Evolutionary conservation across 2,113 vertebrate genomes (phyloP).

Genomic region (Daphoenositta chrysoptera): DNA sequence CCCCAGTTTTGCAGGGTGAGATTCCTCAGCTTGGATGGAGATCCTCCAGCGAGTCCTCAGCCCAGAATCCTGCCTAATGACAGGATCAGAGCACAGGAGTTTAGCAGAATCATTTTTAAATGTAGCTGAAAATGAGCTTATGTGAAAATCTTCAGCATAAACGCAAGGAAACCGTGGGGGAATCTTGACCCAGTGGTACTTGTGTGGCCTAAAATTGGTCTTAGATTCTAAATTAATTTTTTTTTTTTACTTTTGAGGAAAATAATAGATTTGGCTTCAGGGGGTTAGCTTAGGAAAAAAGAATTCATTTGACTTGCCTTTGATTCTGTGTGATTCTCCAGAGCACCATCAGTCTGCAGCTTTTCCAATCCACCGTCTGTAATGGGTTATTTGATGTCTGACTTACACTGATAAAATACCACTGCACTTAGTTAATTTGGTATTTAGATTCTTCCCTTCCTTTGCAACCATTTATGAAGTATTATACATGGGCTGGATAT

Average conservation of each 20-base stretch:
- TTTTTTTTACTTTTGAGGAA: background rate
- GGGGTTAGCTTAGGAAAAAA: background rate
- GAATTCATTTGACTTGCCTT: background rate
- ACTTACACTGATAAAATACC: background rate
- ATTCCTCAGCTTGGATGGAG: background rate
- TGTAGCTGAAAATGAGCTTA: background rate
- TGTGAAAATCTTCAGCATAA: background rate
- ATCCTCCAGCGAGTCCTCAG: background rate
- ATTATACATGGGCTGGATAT: background rate
- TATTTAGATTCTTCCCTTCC: background rate
- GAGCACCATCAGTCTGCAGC: background rate
- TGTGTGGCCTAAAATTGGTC: background rate
- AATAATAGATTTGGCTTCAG: background rate
- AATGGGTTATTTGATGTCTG: background rate
- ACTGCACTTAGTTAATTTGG: background rate
- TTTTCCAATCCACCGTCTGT: background rate
- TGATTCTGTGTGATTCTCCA: background rate
- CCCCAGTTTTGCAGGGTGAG: background rate
- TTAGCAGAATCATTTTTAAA: background rate
- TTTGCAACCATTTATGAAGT: background rate
- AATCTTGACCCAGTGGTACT: background rate
- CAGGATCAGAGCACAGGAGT: background rate
- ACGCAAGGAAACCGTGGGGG: background rate
- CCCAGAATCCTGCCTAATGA: background rate
- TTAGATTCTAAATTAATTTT: background rate